Conservation (phyloP, 2,797 vertebrate genomes). For the Glossophaga mutica region DNA sequence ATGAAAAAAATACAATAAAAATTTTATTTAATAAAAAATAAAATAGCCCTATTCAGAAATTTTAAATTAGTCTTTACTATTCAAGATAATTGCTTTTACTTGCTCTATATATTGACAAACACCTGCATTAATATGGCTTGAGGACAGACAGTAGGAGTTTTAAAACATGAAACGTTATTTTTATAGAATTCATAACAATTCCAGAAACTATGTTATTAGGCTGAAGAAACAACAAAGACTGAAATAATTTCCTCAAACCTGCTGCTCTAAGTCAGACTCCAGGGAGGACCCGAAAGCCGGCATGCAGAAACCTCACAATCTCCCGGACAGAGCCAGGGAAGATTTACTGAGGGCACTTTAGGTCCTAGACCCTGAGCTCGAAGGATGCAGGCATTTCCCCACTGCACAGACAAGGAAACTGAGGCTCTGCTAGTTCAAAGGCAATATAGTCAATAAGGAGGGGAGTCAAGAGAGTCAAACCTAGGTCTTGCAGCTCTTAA, state of each 20-base stretch:
- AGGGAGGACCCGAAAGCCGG: background rate
- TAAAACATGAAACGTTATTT: background rate
- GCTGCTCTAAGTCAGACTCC: background rate
- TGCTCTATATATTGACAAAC: slow-evolving; percentile 10
- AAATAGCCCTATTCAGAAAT: background rate
- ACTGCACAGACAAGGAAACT: background rate
- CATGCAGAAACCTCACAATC: background rate
- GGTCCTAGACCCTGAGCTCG: background rate
- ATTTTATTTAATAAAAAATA: background rate
- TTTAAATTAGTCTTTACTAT: slow-evolving; percentile 20
- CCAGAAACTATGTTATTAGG: background rate
- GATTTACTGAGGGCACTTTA: background rate
- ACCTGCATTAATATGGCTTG: background rate
- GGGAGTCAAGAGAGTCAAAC: background rate
- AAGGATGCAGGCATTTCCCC: background rate
- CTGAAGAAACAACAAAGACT: slow-evolving; percentile 16
- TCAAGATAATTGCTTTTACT: slow-evolving; percentile 19
- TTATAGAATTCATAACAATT: slow-evolving; percentile 20
- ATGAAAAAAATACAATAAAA: background rate
- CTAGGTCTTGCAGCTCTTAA: background rate
- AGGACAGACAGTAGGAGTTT: background rate
- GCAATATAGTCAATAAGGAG: background rate
- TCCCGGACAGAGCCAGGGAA: background rate
- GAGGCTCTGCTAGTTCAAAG: background rate
- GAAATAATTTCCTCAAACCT: slow-evolving; percentile 31